Evolutionary conservation across 2,113 vertebrate genomes (phyloP).

Genomic region (Pangasianodon hypophthalmus): DNA sequence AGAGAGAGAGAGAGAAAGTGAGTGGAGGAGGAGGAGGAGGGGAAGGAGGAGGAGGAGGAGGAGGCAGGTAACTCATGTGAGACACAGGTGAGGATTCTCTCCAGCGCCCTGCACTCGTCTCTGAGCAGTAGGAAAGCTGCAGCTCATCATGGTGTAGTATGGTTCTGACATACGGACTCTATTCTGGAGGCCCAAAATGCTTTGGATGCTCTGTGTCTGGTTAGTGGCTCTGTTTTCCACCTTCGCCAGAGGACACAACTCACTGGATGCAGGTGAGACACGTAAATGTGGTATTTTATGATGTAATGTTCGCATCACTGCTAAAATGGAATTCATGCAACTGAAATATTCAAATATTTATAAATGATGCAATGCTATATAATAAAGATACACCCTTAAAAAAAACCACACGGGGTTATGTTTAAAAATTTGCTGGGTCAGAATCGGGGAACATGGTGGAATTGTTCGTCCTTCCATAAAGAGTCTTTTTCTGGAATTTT

Average conservation of each 20-base stretch:
- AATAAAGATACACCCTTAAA: not conserved
- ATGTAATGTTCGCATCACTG: too few species aligned
- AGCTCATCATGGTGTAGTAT: constrained; percentile 36
- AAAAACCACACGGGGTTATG: too few species aligned
- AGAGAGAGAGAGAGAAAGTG: not conserved
- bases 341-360: not conserved
- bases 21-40: constrained; percentile 43
- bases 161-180: constrained; percentile 19
- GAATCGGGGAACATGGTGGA: not conserved
- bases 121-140: constrained; percentile 33
- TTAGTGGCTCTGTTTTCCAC: constrained; percentile 53
- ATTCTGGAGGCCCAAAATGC: constrained; percentile 62
- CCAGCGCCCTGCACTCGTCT: constrained; percentile 22
- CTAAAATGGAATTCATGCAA: not conserved
- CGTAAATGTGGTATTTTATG: not conserved
- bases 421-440: not conserved
- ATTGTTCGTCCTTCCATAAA: not conserved
- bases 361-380: not conserved
- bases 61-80: constrained; percentile 13
- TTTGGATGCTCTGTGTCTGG: constrained; percentile 60
- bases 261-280: constrained; percentile 67
- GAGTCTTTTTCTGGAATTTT: not conserved
- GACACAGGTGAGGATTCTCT: constrained; percentile 54
- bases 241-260: constrained; percentile 60
- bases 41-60: constrained; percentile 61